Percentiles rank a stretch among this genome's conserved stretches.
phyloP scores from a whole-genome alignment of 2,113 vertebrate genomes.

The Trinectes maculatus region DNA sequence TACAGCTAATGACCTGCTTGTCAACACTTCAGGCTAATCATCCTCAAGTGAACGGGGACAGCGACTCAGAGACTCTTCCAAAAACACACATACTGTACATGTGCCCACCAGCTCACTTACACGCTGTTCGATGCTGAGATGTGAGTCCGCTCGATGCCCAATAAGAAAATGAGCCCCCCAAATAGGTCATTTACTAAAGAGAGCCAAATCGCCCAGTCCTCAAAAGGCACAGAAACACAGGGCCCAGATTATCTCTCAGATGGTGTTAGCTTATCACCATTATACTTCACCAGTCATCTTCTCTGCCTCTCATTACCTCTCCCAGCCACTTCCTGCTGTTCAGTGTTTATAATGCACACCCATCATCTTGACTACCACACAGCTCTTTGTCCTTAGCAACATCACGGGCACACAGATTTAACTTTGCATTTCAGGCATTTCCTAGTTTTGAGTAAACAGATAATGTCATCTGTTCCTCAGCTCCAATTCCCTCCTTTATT shows the following conservation, averaged over 20 bases:
- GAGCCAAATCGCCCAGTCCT: slow-evolving; percentile 47
- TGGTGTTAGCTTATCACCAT: slow-evolving; percentile 43
- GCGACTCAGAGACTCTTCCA: slow-evolving; percentile 30
- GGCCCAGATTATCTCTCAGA: slow-evolving; percentile 58
- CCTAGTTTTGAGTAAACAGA: slow-evolving; percentile 50
- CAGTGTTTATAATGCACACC: too few relatives aligned
- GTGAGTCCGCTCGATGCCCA: slow-evolving; percentile 62
- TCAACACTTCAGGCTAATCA: slow-evolving; percentile 64
- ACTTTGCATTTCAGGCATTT: slow-evolving; percentile 20
- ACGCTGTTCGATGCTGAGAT: slow-evolving; percentile 56
- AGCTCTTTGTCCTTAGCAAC: neutral
- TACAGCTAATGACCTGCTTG: slow-evolving; percentile 64
- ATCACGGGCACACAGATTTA: neutral
- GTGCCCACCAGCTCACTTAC: slow-evolving; percentile 48
- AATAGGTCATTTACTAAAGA: slow-evolving; percentile 62
- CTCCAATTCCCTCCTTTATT: slow-evolving; percentile 35
- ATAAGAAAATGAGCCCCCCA: slow-evolving; percentile 63
- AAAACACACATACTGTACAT: slow-evolving; percentile 39
- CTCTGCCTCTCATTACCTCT: slow-evolving; percentile 13
- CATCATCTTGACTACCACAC: neutral
- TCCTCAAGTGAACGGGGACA: slow-evolving; percentile 45
- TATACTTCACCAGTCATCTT: slow-evolving; percentile 21
- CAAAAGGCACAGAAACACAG: slow-evolving; percentile 44
- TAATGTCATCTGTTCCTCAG: slow-evolving; percentile 42
- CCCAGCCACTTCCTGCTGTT: slow-evolving; percentile 16